Evolutionary conservation across 2,797 vertebrate genomes (phyloP), one percentile per base, ranked within the genome.

Genomic region (Tragopan temminckii): DNA sequence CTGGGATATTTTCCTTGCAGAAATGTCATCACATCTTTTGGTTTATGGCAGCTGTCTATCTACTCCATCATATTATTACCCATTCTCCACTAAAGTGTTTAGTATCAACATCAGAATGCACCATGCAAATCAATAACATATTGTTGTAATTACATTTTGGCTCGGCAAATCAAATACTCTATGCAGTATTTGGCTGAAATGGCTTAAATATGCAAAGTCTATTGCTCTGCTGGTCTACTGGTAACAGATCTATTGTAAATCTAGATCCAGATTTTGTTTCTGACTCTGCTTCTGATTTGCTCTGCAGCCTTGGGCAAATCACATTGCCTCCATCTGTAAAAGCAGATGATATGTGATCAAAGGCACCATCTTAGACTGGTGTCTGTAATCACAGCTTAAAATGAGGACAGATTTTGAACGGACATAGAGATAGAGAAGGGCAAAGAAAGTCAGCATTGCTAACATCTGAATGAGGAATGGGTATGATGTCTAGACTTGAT

Each of bases 271-370:
- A 52, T 62, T 95, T 90, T 89, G 52, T 78, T 89, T 92, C 90
- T 94, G 55, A 85, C 57, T 90, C 78, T 93, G 91, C 74, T 90
- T 91, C 93, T 89, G 74, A 92, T 93, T 95, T 93, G 63, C 67
- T 94, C 45, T 77, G 36, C 76, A 76, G 85, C 90, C 70, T 81
- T 91, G 79, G 72, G 93, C 77, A 81, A 92, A 89, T 77, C 86
- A 91, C 52, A 57, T 70, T 92, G 81, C 57, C 45, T 92, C 79
- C 88, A 74, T 90, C 72, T 96, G 85, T 85, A 93, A 94, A 94
- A 89, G 74, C 89, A 94, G 79, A 95, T 83, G 89, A 83, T 92
- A 85, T 86, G 62, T 89, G 94, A 96, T 94, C 88, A 96, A 94
- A 96, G 77, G 75, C 52, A 85, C 45, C 31, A 59, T 86, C 62